Conservation (phyloP, 2,797 vertebrate genomes). For the Hemitrygon akajei region DNA sequence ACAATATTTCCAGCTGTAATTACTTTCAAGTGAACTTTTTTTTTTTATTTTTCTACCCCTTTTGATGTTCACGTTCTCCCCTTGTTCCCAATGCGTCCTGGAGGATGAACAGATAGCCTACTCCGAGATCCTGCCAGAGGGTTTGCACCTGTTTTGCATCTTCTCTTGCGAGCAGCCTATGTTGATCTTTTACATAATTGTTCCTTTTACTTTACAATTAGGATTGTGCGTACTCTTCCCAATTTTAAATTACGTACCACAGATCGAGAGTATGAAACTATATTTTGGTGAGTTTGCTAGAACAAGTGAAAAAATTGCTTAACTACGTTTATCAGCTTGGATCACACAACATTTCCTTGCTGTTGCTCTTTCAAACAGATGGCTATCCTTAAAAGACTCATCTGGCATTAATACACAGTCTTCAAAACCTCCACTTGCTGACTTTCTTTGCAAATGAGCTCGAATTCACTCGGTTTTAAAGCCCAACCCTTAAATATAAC, state of each 20-base stretch:
- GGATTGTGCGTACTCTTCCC: not conserved
- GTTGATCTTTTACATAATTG: not conserved
- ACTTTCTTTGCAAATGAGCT: not conserved
- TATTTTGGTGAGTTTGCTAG: not conserved
- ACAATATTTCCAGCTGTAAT: not conserved
- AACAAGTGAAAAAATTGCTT: not conserved
- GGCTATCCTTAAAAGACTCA: not conserved
- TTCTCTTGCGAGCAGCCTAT: not conserved
- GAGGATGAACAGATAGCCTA: not conserved
- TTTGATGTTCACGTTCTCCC: not conserved
- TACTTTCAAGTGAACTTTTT: not conserved
- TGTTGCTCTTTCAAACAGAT: not conserved
- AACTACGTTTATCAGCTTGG: not conserved
- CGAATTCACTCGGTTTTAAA: conserved; percentile 7
- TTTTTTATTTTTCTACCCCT: not conserved
- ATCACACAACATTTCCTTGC: conserved; percentile 15
- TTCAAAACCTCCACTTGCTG: not conserved
- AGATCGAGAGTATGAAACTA: no score
- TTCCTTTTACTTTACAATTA: not conserved
- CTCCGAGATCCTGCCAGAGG: not conserved
- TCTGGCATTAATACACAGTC: not conserved
- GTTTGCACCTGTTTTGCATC: not conserved
- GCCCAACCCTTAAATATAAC: not conserved
- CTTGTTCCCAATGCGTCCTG: not conserved
- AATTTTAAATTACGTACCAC: not conserved